Evolutionary conservation across 2,113 vertebrate species (phyloP), one percentile per base, ranked within the genome.

Genomic region (Morone chrysops): DNA sequence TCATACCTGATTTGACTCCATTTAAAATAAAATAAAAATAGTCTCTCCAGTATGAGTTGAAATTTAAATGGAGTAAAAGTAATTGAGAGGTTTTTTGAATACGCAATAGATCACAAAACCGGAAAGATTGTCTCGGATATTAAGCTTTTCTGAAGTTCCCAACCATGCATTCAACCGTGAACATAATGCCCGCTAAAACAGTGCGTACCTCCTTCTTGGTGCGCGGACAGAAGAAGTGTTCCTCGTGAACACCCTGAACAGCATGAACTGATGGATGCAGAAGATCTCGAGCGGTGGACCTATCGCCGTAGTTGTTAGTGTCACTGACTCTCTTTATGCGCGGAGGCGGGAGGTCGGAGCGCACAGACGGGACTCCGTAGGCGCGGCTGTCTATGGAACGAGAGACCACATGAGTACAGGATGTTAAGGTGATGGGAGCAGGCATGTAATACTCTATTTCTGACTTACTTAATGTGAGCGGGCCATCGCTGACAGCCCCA

Each of bases 271-370:
- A 94, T 4, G 97, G 97, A 56, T 92, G 75, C 1, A 99, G 77
- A n/a, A 97, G 57, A 0, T 93, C 85, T 50, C 90, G 93, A 18
- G 91, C 92, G 11, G 80, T 95, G 9, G 95, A 84, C 0, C 93
- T 73, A 6, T 97, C 96, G 0, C 96, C 96, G 4, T 98, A 98
- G 90, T 97, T 97, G n/a, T 63, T 95, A 6, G 53, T 91, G 87
- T 98, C 96, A 36, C 92, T 91, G 72, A 98, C 6, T 16, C 92
- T 91, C 45, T 82, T 93, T 86, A 96, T 82, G 36, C 36, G 93
- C 14, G 97, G 97, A 38, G 89, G 92, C 0, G 95, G 89, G 70
- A 97, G 81, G 86, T 98, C 97, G 1, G 89, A 93, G 51, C 95
- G 95, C 81, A 97, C 65, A 1, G 93, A 93, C 48, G 97, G 97